Evolutionary conservation across 2,888 invertebrate species (phyloP).

Genomic region (Neelides folsomi): DNA sequence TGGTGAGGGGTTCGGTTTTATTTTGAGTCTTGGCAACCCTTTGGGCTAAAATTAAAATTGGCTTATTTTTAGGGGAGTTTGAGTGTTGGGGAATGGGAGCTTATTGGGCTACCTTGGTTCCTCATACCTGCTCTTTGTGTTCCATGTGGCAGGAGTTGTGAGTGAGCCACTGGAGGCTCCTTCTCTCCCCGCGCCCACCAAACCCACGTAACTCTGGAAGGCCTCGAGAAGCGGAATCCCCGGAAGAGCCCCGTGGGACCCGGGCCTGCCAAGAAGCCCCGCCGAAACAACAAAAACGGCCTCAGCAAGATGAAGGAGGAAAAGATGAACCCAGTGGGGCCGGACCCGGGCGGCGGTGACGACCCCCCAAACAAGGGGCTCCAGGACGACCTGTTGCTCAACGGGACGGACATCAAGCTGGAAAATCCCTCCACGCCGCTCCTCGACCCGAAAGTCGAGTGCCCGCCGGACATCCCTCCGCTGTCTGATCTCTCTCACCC

Average conservation of each 20-base stretch:
- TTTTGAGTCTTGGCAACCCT: constrained; percentile 26
- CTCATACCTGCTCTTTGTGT: neutral
- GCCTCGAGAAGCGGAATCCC: constrained; percentile 21
- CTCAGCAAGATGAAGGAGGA: constrained; percentile 33
- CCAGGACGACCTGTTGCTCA: constrained; percentile 32
- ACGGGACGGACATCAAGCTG: constrained; percentile 32
- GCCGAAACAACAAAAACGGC: constrained; percentile 32
- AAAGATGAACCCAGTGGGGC: constrained; percentile 10
- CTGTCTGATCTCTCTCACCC: constrained; percentile 30
- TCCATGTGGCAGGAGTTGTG: neutral
- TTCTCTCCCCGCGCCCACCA: neutral
- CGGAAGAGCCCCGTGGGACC: constrained; percentile 31
- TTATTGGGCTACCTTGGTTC: neutral
- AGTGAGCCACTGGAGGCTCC: too few relatives aligned
- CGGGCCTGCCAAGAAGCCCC: constrained; percentile 25
- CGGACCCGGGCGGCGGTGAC: constrained; percentile 25
- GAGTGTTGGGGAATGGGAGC: neutral
- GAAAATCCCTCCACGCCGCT: constrained; percentile 33
- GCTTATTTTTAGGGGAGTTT: constrained; percentile 18
- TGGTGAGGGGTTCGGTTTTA: constrained; percentile 11
- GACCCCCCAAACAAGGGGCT: constrained; percentile 22
- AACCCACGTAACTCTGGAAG: constrained; percentile 7
- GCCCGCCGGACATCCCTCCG: constrained; percentile 31
- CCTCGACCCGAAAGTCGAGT: constrained; percentile 29
- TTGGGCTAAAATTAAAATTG: constrained; percentile 20